Evolutionary conservation across 2,113 vertebrate genomes (phyloP).

Genomic region (Halichoerus grypus): DNA sequence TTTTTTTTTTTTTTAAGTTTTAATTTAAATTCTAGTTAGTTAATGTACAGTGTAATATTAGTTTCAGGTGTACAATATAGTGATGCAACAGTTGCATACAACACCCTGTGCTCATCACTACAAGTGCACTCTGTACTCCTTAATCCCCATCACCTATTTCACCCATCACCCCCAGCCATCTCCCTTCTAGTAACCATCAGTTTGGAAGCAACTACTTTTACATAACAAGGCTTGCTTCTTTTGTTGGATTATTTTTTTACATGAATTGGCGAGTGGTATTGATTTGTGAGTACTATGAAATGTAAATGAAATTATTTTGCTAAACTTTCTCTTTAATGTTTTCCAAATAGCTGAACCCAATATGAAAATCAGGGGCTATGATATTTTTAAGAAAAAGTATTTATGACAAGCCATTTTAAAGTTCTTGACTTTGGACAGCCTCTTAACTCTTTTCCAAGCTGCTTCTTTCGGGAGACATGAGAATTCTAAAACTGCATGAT

Average conservation of each 20-base stretch:
- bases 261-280: background rate
- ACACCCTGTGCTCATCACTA: background rate
- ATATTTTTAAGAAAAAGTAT: conserved; percentile 16
- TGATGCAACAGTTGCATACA: background rate
- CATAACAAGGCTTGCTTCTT: background rate
- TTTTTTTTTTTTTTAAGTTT: background rate
- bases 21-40: background rate
- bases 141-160: background rate
- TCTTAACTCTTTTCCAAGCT: background rate
- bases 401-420: conserved; percentile 45
- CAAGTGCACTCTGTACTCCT: background rate
- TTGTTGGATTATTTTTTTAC: background rate
- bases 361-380: background rate
- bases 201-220: conserved; percentile 38
- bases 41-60: background rate
- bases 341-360: background rate
- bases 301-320: background rate
- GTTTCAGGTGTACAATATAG: background rate
- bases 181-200: background rate
- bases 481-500: conserved; percentile 2
- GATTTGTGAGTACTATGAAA: background rate
- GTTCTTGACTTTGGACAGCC: background rate
- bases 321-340: background rate
- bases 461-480: background rate
- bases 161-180: background rate